These are phyloP conservation scores for Mystacornis crossleyi DNA, from an alignment of 2,113 vertebrate genomes.

Conservation along the genomic window DNA sequence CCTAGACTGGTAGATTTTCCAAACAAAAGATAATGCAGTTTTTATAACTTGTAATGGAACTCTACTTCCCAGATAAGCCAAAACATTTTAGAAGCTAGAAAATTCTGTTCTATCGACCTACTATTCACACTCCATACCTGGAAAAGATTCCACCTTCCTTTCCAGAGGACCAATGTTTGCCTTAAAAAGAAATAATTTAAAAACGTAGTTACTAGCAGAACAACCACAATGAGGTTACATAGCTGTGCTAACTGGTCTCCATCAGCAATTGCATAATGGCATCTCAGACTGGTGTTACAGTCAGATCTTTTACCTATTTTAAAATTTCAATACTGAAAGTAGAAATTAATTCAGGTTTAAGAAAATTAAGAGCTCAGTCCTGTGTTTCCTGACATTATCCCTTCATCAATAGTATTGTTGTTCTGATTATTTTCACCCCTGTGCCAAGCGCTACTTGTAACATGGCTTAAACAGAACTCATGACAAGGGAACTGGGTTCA, in stretches of 20 bases:
- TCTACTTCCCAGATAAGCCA: neutral
- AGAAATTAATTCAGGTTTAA: constrained; percentile 41
- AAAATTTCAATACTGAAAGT: neutral
- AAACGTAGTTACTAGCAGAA: neutral
- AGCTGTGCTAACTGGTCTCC: neutral
- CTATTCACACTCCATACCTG: neutral
- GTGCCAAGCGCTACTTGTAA: neutral
- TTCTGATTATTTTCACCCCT: neutral
- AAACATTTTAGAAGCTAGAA: neutral
- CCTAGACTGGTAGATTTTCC: neutral
- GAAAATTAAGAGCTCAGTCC: neutral
- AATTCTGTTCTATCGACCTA: neutral
- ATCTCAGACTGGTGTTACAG: neutral
- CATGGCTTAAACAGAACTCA: neutral
- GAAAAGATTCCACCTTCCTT: neutral
- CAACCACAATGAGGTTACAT: neutral
- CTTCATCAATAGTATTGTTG: constrained; percentile 7
- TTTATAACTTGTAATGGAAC: neutral
- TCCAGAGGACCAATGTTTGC: neutral
- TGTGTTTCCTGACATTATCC: neutral
- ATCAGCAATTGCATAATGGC: neutral
- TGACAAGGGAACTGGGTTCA: neutral
- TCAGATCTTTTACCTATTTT: neutral
- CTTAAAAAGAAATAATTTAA: neutral
- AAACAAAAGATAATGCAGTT: neutral